Conservation (phyloP, 1,140 invertebrate genomes). For the Megathymus violae region DNA sequence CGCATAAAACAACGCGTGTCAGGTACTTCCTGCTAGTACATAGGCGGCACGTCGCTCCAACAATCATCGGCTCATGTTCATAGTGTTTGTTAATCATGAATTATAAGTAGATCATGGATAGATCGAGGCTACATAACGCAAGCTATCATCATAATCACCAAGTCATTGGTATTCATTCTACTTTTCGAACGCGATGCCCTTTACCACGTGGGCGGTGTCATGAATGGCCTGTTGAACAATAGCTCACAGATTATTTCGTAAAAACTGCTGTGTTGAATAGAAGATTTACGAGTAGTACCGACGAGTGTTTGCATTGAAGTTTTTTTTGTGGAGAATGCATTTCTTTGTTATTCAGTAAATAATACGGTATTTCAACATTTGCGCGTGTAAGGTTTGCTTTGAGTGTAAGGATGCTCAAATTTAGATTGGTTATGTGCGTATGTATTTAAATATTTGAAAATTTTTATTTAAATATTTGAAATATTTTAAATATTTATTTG, state of each 20-base stretch:
- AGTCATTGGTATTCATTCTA: conserved; percentile 56
- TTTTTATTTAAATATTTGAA: background rate
- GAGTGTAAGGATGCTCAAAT: background rate
- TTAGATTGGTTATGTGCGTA: background rate
- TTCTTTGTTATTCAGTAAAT: conserved; percentile 13
- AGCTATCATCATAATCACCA: conserved; percentile 50
- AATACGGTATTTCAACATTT: conserved; percentile 16
- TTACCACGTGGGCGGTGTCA: conserved; percentile 52
- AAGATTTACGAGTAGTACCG: conserved; percentile 30
- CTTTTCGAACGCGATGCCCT: conserved; percentile 48
- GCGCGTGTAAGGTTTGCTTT: conserved; percentile 7
- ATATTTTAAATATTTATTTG: background rate
- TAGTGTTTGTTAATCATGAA: conserved; percentile 22
- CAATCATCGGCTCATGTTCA: conserved; percentile 6
- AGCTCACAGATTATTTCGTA: conserved; percentile 53
- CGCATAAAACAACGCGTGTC: conserved; percentile 29
- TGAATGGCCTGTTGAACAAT: conserved; percentile 62
- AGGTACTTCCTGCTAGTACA: conserved; percentile 16
- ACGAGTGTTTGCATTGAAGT: conserved; percentile 18
- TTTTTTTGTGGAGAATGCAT: conserved; percentile 14
- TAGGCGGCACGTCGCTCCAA: background rate
- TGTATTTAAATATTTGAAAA: background rate
- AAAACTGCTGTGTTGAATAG: conserved; percentile 41
- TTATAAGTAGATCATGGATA: conserved; percentile 29
- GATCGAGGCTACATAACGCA: conserved; percentile 39